phyloP scores from a whole-genome alignment of 1,140 invertebrate genomes.

The Saccostrea glomerata region DNA sequence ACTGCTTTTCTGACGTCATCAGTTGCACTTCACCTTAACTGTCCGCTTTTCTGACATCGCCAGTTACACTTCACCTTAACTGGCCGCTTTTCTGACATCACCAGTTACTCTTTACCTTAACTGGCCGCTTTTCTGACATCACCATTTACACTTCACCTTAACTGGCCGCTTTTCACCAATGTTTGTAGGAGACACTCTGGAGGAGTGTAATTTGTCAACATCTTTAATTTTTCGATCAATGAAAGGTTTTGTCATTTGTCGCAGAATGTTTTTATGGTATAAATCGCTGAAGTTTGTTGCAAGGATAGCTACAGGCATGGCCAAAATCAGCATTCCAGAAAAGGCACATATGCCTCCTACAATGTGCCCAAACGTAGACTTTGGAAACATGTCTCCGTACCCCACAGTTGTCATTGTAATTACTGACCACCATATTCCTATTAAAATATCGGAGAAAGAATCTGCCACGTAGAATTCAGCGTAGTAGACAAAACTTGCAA shows the following conservation, averaged over 20 bases:
- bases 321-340: constrained; percentile 92
- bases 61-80: too few relatives aligned
- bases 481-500: constrained; percentile 65
- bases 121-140: neutral
- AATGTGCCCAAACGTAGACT: constrained; percentile 71
- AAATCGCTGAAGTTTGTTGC: constrained; percentile 88
- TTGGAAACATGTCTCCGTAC: constrained; percentile 84
- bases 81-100: neutral
- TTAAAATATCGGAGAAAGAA: constrained; percentile 87
- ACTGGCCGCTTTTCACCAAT: neutral
- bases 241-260: constrained; percentile 1
- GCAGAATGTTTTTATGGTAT: constrained; percentile 53
- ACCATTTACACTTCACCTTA: neutral
- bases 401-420: constrained; percentile 99
- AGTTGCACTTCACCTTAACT: too few relatives aligned
- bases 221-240: neutral
- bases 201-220: neutral
- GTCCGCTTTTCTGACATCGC: neutral
- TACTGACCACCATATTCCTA: constrained; percentile 98
- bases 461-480: constrained; percentile 63
- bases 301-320: constrained; percentile 93
- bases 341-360: constrained; percentile 91
- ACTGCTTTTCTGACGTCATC: neutral
- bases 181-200: neutral
- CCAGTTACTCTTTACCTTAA: neutral